Evolutionary conservation across 2,113 vertebrate species (phyloP), one percentile per base, ranked within the genome.

Genomic region (Tyrannus savana): DNA sequence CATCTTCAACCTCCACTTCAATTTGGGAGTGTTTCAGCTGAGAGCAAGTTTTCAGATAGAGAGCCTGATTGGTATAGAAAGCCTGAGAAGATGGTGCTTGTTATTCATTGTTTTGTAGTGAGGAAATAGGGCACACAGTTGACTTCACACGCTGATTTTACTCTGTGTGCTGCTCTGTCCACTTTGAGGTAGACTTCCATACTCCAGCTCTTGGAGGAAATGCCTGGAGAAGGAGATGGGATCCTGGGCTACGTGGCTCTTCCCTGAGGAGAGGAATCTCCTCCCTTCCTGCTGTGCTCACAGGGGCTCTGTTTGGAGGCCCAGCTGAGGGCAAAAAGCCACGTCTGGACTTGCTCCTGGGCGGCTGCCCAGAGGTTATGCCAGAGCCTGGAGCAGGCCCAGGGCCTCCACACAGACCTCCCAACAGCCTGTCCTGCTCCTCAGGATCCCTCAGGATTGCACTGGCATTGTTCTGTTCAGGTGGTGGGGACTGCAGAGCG

Each of bases 351-450:
- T 67, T 0, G 0, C 19, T 75, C 50, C 35, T 46, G 11, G 60
- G 39, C 53, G 60, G 39, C 53, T 35, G 37, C 19, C 42, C 7
- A 1, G 42, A 74, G 39, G 37, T 46, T 35, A 42, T 42, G 39
- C 44, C 53, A 64, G 72, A n/a, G 68, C 21, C 80, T 63, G 64
- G 31, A 78, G 19, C 7, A 4, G 17, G 9, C 39, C 42, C 67
- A 74, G 35, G 46, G 39, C 31, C 42, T 81, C 42, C 39, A 17
- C 35, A 22, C 0, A 0, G 72, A 72, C 42, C 42, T 71, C 49
- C n/a, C 35, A 72, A 11, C 30, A 39, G 42, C 10, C 27, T 0
- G 0, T 49, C 41, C 55, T 44, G 22, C 0, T 2, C 13, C 53
- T 19, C 69, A 52, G n/a, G n/a, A n/a, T n/a, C 59, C 39, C 58